Percentiles rank a stretch among this genome's conserved stretches.
phyloP scores from a whole-genome alignment of 2,113 vertebrate genomes.

The Natator depressus region DNA sequence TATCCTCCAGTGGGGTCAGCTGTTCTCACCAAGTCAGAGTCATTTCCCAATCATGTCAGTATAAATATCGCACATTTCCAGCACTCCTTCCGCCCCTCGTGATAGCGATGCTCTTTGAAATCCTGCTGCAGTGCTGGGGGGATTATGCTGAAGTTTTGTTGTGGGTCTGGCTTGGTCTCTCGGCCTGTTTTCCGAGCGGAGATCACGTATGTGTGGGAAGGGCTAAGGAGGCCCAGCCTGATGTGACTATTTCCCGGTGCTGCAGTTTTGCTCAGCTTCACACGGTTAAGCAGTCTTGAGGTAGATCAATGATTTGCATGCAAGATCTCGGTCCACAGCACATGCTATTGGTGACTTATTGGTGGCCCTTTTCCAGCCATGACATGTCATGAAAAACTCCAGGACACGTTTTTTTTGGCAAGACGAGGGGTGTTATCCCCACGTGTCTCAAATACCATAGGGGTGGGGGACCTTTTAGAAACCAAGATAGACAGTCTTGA shows the following conservation, averaged over 20 bases:
- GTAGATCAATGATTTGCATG: neutral
- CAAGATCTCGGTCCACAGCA: neutral
- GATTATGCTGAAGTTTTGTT: neutral
- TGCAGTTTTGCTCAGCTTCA: neutral
- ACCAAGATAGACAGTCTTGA: neutral
- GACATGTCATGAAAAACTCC: neutral
- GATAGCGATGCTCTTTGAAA: neutral
- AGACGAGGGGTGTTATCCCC: neutral
- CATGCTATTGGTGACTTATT: neutral
- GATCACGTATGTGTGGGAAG: neutral
- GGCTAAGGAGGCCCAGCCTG: neutral
- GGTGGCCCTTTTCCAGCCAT: neutral
- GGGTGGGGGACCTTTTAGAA: neutral
- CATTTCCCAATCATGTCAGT: neutral
- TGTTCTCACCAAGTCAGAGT: neutral
- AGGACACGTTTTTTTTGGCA: neutral
- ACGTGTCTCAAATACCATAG: neutral
- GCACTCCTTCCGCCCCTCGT: neutral
- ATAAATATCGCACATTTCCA: neutral
- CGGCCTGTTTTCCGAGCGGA: neutral
- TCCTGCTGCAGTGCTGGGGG: neutral
- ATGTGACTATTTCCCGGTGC: neutral
- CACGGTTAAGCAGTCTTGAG: neutral
- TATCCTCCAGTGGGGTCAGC: neutral
- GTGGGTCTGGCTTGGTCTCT: neutral